A percentile compares a stretch with the other conserved stretches of the same genome.
These are phyloP conservation scores for Epizoanthus illoricatus DNA, from an alignment of 92 coral and sea anemone genomes.

Conservation along the genomic window DNA sequence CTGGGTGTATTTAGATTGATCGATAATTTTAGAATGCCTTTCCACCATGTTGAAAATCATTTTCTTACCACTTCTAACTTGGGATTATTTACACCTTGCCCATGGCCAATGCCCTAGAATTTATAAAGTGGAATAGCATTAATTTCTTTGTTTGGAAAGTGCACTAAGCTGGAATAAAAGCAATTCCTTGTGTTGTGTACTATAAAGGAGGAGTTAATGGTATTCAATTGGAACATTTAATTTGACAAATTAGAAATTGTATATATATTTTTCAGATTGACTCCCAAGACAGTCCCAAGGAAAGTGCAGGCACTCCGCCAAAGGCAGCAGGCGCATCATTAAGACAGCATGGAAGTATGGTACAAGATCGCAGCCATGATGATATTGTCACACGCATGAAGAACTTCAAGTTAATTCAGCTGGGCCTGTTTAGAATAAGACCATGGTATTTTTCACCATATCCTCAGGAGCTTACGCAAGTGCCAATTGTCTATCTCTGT, in stretches of 20 bases:
- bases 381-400: constrained; percentile 98
- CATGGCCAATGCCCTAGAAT: no score
- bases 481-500: constrained; percentile 85
- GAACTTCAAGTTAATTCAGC: constrained; percentile 89
- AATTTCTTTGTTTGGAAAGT: no score
- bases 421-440: constrained; percentile 86
- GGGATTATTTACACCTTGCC: no score
- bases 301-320: constrained; percentile 70
- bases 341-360: constrained; percentile 90
- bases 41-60: no score
- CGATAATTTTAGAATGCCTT: no score
- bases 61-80: no score
- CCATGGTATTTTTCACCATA: constrained; percentile 99
- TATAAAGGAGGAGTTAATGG: no score
- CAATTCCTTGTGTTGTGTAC: neutral
- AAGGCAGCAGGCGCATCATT: constrained; percentile 77
- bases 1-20: no score
- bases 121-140: no score
- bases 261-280: constrained; percentile 69
- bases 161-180: neutral
- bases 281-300: constrained; percentile 92
- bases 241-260: neutral
- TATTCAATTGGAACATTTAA: no score
- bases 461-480: constrained; percentile 91
- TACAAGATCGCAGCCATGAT: constrained; percentile 97